Base-by-base conservation (phyloP, 2,888 invertebrate species). In the Metallyticus violacea region DNA sequence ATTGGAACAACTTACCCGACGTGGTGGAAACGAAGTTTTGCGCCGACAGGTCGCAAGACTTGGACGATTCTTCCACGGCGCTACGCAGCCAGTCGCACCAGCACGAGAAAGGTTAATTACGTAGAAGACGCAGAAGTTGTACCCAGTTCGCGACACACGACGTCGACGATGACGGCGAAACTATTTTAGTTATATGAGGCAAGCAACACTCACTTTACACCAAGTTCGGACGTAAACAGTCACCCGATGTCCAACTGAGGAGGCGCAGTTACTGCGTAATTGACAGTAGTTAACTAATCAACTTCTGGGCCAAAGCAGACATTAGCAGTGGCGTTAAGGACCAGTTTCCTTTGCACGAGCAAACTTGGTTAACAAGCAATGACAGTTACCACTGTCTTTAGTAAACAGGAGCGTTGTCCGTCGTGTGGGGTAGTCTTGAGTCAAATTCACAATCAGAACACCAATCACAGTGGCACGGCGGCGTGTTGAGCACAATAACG, bases 1-100 rank as follows among this genome's bases (percentile, higher is more conserved):
- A n/a, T n/a, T n/a, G n/a, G n/a, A n/a, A 62, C 40, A 62, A 83
- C 83, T 83, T 77, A 83, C 83, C 83, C 83, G 83, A 83, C 83
- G 83, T 83, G 83, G 83, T 83, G 77, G 83, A 25, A 77, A 28
- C 28, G 22, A 77, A 28, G 77, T 28, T 83, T 77, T 77, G 77
- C 40, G 40, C 40, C 40, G 40, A 62, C 15, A 62, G 40, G 40
- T 62, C 40, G 40, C 40, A 22, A 62, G 15, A 62, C 40, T 62
- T 62, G 40, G 40, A 62, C 40, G 40, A 15, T 62, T 62, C 40
- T 62, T 62, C 40, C 40, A 62, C 40, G 40, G 40, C 40, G 40
- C 40, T 40, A 40, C 9, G 15, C 40, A 29, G 29, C 5, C 29
- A 62, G 40, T 62, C 22, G 15, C 15, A 62, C 40, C 40, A 62